Evolutionary conservation across 2,797 vertebrate genomes (phyloP), one percentile per base, ranked within the genome.

Genomic region (Paratrypauchen microcephalus): DNA sequence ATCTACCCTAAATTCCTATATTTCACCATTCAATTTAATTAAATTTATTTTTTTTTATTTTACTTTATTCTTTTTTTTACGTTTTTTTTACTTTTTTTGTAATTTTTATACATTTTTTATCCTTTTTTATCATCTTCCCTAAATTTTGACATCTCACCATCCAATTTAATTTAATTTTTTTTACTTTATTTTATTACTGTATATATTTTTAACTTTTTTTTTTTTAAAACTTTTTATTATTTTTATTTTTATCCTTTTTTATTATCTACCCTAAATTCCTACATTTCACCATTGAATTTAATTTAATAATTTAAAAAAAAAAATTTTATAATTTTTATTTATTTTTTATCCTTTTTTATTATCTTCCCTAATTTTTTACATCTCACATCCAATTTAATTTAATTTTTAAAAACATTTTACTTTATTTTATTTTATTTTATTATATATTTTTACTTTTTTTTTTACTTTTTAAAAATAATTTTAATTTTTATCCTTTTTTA

Each of bases 341-440:
- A 48, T 15, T 80, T 76, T 39, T 30, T 56, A 21, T 80, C 73
- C 36, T 16, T 4, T 74, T 85, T 86, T 84, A 48, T n/a, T n/a
- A n/a, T n/a, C n/a, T n/a, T n/a, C n/a, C n/a, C n/a, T n/a, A n/a
- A n/a, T n/a, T n/a, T n/a, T n/a, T n/a, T n/a, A n/a, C n/a, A n/a
- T n/a, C n/a, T n/a, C n/a, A n/a, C n/a, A n/a, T n/a, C n/a, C n/a
- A n/a, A n/a, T n/a, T n/a, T n/a, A n/a, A n/a, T n/a, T n/a, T n/a
- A n/a, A n/a, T n/a, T n/a, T n/a, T n/a, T n/a, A n/a, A n/a, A n/a
- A n/a, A n/a, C n/a, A n/a, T 50, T 83, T 85, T 48, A 73, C 1
- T 41, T 8, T 76, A 52, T 83, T 80, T 84, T 61, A 56, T 66
- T 71, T 72, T 66, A 66, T 78, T 70, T 68, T 52, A 50, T 1